Conservation (phyloP, 2,797 vertebrate genomes). For the Botia almorhae region DNA sequence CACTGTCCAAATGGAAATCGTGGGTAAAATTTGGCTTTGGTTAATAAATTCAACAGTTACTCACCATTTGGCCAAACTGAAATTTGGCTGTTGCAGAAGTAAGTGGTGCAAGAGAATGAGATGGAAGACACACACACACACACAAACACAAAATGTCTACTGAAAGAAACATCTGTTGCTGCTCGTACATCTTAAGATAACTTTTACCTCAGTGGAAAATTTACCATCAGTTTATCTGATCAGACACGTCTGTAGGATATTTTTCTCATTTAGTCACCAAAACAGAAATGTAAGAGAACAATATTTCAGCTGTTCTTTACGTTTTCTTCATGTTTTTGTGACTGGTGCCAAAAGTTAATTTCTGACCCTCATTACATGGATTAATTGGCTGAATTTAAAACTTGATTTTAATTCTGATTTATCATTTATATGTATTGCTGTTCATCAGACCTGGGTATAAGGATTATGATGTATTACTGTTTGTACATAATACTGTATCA, state of each 20-base stretch:
- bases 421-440: background rate
- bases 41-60: background rate
- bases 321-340: background rate
- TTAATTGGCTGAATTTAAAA: background rate
- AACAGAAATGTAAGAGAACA: too few relatives aligned
- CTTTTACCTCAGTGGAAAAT: too few relatives aligned
- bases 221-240: too few relatives aligned
- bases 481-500: too few relatives aligned
- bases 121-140: background rate
- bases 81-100: background rate
- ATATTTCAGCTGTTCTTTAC: too few relatives aligned
- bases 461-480: too few relatives aligned
- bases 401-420: background rate
- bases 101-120: background rate
- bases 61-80: background rate
- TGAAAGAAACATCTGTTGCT: background rate
- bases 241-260: too few relatives aligned
- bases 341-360: background rate
- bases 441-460: background rate
- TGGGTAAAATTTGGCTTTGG: background rate
- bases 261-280: too few relatives aligned
- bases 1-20: background rate
- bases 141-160: background rate
- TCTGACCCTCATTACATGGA: background rate
- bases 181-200: background rate